Evolutionary conservation across 2,888 invertebrate genomes (phyloP), one percentile per base, ranked within the genome.

Genomic region (Eristalis tenax): DNA sequence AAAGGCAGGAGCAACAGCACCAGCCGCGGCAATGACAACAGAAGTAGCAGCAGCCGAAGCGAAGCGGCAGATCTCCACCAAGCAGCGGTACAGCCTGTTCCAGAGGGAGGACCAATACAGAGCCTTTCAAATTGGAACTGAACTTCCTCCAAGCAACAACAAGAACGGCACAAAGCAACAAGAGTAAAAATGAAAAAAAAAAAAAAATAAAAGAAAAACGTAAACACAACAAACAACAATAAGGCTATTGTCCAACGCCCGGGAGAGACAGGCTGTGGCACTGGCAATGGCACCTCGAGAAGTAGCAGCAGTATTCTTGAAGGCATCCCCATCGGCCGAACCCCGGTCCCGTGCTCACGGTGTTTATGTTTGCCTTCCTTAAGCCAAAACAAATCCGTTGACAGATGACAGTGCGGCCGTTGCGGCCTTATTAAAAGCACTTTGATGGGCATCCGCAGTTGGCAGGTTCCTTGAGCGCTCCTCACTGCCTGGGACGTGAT

Each of bases 351-450:
- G 26, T 23, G 15, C 43, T 26, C 65, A 43, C 61, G 65, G 56
- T 79, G 71, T 83, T 83, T 87, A 64, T 79, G 73, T 75, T 71
- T 75, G 66, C 66, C 63, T 69, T 79, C 75, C 74, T 57, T 79
- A 68, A 75, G 75, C 78, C 71, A 83, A 87, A 83, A 75, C 79
- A 87, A 83, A 83, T 80, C 76, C 83, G 76, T 80, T 83, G 87
- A 83, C 83, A 87, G 87, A 83, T 83, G 83, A 83, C 87, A 80
- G 75, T 79, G 64, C 76, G 68, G 80, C 71, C 38, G 71, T 73
- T 83, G 87, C 83, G 79, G 83, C 79, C 79, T 83, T 83, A 79
- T 87, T 83, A 79, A 83, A 86, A 65, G 59, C 78, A 70, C 86
- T 82, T 86, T 86, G 82, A 86, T 83, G 86, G 77, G 75, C 75